Evolutionary conservation across 2,113 vertebrate genomes (phyloP).

Genomic region (Megalops atlanticus): DNA sequence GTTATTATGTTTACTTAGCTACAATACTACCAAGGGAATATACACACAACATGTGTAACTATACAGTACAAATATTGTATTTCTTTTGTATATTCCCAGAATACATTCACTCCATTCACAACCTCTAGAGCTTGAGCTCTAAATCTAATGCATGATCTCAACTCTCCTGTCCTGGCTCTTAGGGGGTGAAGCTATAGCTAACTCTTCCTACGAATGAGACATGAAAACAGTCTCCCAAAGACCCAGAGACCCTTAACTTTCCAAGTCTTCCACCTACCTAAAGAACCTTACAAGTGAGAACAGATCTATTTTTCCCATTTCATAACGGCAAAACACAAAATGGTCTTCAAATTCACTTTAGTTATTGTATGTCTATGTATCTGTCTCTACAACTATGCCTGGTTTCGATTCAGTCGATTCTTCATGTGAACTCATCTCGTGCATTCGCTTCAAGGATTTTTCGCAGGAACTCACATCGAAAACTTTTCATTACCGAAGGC

Average conservation of each 20-base stretch:
- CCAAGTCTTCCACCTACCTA: background rate
- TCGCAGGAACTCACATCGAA: background rate
- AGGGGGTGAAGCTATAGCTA: background rate
- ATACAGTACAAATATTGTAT: background rate
- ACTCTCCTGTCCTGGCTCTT: background rate
- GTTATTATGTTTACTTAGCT: background rate
- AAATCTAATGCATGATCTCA: background rate
- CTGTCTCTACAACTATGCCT: background rate
- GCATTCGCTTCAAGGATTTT: too few species aligned
- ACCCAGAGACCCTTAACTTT: background rate
- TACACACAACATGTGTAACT: background rate
- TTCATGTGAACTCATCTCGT: background rate
- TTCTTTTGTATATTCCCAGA: background rate
- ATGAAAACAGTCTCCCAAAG: background rate
- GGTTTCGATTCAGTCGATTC: background rate
- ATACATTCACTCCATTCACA: background rate
- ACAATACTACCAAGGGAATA: background rate
- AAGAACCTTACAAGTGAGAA: background rate
- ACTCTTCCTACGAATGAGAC: background rate
- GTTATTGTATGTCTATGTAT: background rate
- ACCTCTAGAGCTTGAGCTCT: too few species aligned
- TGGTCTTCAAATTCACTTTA: background rate
- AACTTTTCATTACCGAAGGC: background rate
- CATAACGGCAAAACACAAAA: background rate
- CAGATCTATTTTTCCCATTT: background rate